These are phyloP conservation scores for Chrysomela aeneicollis DNA, from an alignment of 2,888 invertebrate species.

Conservation along the genomic window DNA sequence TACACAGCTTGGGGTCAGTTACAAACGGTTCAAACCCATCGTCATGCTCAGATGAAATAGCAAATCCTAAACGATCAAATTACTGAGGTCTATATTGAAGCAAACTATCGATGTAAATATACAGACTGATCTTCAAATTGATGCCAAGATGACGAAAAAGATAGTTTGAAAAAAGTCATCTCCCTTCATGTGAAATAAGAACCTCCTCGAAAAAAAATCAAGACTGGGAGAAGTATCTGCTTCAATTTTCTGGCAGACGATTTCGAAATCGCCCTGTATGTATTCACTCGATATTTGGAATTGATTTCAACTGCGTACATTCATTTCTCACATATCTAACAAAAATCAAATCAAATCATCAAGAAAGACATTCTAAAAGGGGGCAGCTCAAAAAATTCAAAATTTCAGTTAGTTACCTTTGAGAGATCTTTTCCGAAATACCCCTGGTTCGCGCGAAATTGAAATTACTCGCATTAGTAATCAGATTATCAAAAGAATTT, in stretches of 20 bases:
- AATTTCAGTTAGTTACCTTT: conserved; percentile 81
- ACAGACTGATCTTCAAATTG: conserved; percentile 3
- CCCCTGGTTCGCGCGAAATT: conserved; percentile 75
- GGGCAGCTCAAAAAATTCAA: conserved; percentile 63
- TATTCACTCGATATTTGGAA: background rate
- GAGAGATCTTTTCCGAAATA: conserved; percentile 97
- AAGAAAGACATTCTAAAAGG: conserved; percentile 61
- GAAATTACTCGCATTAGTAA: conserved; percentile 50
- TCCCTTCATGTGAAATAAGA: too few relatives aligned
- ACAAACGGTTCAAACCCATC: conserved; percentile 9
- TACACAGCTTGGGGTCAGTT: conserved; percentile 50
- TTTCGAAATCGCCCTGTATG: background rate
- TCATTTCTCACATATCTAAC: conserved; percentile 55
- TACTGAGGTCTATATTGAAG: background rate
- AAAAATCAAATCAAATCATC: conserved; percentile 46
- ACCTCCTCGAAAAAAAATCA: too few relatives aligned
- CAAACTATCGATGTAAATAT: background rate
- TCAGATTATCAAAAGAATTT: background rate
- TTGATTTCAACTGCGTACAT: conserved; percentile 52
- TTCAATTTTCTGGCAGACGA: too few relatives aligned
- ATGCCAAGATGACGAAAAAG: background rate
- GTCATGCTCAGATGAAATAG: background rate
- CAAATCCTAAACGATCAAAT: background rate
- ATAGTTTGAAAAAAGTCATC: too few relatives aligned
- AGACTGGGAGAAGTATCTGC: too few relatives aligned